Evolutionary conservation across 2,888 invertebrate species (phyloP).

Genomic region (Nemotelus nigrinus): DNA sequence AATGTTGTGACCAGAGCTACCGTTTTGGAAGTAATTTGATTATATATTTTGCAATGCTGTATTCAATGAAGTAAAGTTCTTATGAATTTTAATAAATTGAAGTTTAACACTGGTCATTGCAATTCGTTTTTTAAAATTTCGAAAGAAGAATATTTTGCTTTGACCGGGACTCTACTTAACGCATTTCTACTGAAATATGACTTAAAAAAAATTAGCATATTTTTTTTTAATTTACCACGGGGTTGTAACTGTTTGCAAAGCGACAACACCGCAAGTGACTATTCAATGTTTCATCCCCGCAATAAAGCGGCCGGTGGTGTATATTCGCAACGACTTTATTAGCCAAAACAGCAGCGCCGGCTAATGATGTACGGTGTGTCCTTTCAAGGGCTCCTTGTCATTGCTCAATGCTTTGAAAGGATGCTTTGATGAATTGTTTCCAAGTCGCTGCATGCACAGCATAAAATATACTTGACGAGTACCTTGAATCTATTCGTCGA

Average conservation of each 20-base stretch:
- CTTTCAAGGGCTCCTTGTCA: constrained; percentile 3
- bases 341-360: constrained; percentile 45
- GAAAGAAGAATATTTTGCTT: too few species aligned
- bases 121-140: too few species aligned
- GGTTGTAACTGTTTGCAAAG: neutral
- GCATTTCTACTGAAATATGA: too few species aligned
- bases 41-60: neutral
- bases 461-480: constrained; percentile 2
- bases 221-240: too few species aligned
- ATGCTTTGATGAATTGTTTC: constrained; percentile 46
- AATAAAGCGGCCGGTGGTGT: neutral
- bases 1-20: neutral
- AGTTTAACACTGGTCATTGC: too few species aligned
- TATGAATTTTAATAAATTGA: too few species aligned
- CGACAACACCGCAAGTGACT: neutral
- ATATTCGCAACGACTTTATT: constrained; percentile 45
- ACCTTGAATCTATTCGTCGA: constrained; percentile 17
- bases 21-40: neutral
- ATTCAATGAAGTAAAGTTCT: too few species aligned
- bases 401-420: constrained; percentile 15
- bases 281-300: neutral
- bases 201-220: too few species aligned
- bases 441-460: constrained; percentile 14
- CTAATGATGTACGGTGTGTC: constrained; percentile 44
- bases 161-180: too few species aligned